Evolutionary conservation across 2,888 invertebrate species (phyloP).

Genomic region (Pammene fasciana): DNA sequence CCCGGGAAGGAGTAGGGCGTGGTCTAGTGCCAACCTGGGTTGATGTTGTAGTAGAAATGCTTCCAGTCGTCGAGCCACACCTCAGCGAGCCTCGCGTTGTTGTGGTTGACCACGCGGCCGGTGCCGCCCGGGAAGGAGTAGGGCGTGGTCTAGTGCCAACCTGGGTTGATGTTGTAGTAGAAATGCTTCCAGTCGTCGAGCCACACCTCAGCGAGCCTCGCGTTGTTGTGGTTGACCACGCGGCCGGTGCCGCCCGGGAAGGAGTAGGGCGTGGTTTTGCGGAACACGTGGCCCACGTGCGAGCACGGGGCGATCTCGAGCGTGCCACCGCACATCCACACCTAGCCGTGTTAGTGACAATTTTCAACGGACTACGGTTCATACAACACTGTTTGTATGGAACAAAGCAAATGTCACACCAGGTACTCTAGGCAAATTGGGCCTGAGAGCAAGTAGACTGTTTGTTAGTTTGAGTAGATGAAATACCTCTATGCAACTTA

Average conservation of each 20-base stretch:
- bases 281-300: constrained; percentile 97
- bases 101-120: constrained; percentile 99
- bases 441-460: no score
- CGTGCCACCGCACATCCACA: constrained; percentile 98
- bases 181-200: constrained; percentile 99
- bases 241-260: constrained; percentile 99
- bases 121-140: constrained; percentile 96
- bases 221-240: constrained; percentile 99
- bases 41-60: constrained; percentile 99
- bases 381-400: not conserved
- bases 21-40: constrained; percentile 86
- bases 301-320: constrained; percentile 97
- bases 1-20: constrained; percentile 99
- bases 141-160: constrained; percentile 86
- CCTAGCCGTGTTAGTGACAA: constrained; percentile 81
- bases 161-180: constrained; percentile 93
- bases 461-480: no score
- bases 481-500: no score
- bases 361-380: constrained; percentile 37
- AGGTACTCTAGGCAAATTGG: not conserved
- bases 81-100: constrained; percentile 98
- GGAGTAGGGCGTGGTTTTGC: constrained; percentile 98
- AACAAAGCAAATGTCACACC: not conserved
- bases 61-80: constrained; percentile 99
- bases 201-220: constrained; percentile 99